Evolutionary conservation across 2,797 vertebrate species (phyloP).

Genomic region (Alcedo quadribrachys): DNA sequence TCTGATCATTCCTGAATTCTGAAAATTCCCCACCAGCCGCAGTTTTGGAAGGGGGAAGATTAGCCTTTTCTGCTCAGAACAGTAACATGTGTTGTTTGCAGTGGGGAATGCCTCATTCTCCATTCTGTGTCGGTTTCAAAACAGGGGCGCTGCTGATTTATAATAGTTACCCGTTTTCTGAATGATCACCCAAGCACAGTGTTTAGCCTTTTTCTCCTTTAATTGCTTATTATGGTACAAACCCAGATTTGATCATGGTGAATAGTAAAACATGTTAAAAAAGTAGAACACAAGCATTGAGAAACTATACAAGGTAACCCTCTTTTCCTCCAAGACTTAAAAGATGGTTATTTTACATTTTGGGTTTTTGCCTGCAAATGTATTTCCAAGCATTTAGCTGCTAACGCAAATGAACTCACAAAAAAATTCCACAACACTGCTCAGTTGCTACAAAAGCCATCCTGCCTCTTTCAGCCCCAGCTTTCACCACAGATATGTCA

Average conservation of each 20-base stretch:
- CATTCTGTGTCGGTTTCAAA: not conserved
- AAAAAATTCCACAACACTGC: not conserved
- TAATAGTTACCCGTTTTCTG: not conserved
- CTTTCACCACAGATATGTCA: not conserved
- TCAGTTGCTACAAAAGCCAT: not conserved
- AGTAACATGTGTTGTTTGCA: not conserved
- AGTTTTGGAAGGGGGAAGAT: not conserved
- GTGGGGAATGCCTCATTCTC: not conserved
- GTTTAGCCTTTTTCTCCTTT: not conserved
- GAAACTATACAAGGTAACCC: not conserved
- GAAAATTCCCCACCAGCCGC: not conserved
- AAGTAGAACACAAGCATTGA: not conserved
- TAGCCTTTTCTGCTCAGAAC: not conserved
- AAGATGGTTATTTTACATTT: not conserved
- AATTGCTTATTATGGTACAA: not conserved
- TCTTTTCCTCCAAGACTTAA: constrained; percentile 5
- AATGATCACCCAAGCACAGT: not conserved
- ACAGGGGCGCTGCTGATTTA: not conserved
- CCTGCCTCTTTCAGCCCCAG: not conserved
- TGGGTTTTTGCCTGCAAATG: too few relatives aligned
- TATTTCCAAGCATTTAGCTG: not conserved
- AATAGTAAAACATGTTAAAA: not conserved
- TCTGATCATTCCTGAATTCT: not conserved
- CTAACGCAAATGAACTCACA: not conserved
- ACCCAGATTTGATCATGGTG: not conserved